Conservation (phyloP, 1,140 invertebrate genomes). For the Marisa cornuarietis region DNA sequence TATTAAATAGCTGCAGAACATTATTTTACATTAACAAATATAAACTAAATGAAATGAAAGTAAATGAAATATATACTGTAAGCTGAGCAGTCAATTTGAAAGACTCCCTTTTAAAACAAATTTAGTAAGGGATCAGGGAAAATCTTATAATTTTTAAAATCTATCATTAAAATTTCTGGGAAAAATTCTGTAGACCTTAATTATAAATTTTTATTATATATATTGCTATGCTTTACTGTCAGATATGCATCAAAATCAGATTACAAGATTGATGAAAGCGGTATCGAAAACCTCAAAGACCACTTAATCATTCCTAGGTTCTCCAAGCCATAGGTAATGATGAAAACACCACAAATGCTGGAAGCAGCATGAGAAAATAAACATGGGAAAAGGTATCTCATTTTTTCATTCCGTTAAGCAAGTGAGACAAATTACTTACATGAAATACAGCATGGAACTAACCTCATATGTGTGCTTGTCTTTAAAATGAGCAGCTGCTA, state of each 20-base stretch:
- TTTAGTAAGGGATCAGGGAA: not conserved
- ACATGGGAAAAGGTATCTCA: too few relatives aligned
- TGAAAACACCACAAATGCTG: too few relatives aligned
- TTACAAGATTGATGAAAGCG: too few relatives aligned
- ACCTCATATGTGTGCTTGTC: conserved; percentile 63
- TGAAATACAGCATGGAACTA: not conserved
- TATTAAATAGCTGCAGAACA: too few relatives aligned
- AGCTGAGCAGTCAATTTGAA: not conserved
- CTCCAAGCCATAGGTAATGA: too few relatives aligned
- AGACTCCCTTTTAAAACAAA: not conserved
- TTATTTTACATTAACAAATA: not conserved
- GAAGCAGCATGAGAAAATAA: too few relatives aligned
- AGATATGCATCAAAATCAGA: too few relatives aligned
- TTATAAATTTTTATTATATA: too few relatives aligned
- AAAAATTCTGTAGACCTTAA: not conserved
- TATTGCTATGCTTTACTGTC: too few relatives aligned
- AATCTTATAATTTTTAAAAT: not conserved
- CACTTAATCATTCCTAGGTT: too few relatives aligned
- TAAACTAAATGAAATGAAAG: not conserved
- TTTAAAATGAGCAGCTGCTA: conserved; percentile 54
- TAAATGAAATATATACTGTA: not conserved
- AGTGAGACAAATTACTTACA: not conserved
- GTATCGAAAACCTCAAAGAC: too few relatives aligned
- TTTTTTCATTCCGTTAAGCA: too few relatives aligned
- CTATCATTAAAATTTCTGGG: not conserved